Evolutionary conservation across 2,888 invertebrate species (phyloP).

Genomic region (Entomobrya proxima): DNA sequence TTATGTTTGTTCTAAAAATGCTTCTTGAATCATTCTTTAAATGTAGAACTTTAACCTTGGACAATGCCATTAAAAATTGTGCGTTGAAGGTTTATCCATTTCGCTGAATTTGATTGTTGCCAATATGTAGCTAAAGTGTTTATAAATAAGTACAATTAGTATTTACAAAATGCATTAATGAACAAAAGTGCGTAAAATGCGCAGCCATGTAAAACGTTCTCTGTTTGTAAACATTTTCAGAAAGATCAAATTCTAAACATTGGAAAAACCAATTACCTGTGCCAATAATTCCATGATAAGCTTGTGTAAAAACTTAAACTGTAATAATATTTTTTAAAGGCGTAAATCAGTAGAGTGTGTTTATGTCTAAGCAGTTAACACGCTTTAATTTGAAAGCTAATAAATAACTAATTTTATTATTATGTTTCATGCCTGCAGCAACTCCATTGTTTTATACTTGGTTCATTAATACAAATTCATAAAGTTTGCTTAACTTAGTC

Average conservation of each 20-base stretch:
- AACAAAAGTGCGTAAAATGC: not conserved
- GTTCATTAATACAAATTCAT: not conserved
- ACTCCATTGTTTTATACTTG: too few relatives aligned
- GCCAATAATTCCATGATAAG: not conserved
- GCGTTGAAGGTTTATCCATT: slow-evolving; percentile 10
- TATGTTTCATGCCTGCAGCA: too few relatives aligned
- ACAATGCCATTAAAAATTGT: not conserved
- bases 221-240: not conserved
- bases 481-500: not conserved
- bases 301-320: too few relatives aligned
- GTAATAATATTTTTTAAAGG: not conserved
- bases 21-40: not conserved
- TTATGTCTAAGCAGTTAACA: slow-evolving; percentile 7
- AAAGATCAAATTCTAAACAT: not conserved
- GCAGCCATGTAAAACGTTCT: not conserved
- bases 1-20: not conserved
- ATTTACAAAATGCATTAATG: not conserved
- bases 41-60: not conserved
- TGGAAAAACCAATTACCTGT: not conserved
- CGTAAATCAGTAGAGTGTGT: not conserved
- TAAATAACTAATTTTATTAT: too few relatives aligned
- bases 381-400: not conserved
- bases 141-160: not conserved
- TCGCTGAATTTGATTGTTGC: not conserved
- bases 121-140: not conserved